Conservation (phyloP, 2,888 invertebrate species). For the Rhagium mordax region DNA sequence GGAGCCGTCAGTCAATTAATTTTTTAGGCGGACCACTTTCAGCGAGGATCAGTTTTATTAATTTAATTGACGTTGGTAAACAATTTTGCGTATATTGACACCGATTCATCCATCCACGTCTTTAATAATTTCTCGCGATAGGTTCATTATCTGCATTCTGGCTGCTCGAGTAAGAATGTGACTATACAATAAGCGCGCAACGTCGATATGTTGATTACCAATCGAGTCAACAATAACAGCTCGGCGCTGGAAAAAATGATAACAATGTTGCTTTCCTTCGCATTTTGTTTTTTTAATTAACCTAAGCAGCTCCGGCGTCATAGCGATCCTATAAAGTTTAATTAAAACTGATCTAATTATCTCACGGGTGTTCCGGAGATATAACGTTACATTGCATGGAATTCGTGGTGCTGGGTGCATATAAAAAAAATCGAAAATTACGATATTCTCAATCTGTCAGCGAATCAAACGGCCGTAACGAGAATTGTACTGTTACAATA, state of each 20-base stretch:
- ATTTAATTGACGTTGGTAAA: too few species aligned
- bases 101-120: too few species aligned
- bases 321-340: constrained; percentile 2
- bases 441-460: background rate
- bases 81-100: too few species aligned
- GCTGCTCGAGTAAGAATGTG: background rate
- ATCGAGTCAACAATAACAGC: background rate
- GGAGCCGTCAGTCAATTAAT: too few species aligned
- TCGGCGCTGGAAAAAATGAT: constrained; percentile 3
- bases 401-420: background rate
- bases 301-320: background rate
- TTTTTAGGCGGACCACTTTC: too few species aligned
- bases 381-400: background rate
- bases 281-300: constrained; percentile 13
- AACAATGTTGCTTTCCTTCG: background rate
- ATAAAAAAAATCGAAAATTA: constrained; percentile 6
- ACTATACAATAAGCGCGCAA: background rate
- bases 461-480: background rate
- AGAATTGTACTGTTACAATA: constrained; percentile 19
- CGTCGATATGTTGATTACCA: background rate
- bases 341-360: constrained; percentile 22
- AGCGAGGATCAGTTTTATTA: too few species aligned
- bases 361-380: constrained; percentile 12
- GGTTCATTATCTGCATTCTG: too few species aligned
- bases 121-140: too few species aligned